Conservation (phyloP, 2,797 vertebrate species). For the Crocodylus rhombifer region DNA sequence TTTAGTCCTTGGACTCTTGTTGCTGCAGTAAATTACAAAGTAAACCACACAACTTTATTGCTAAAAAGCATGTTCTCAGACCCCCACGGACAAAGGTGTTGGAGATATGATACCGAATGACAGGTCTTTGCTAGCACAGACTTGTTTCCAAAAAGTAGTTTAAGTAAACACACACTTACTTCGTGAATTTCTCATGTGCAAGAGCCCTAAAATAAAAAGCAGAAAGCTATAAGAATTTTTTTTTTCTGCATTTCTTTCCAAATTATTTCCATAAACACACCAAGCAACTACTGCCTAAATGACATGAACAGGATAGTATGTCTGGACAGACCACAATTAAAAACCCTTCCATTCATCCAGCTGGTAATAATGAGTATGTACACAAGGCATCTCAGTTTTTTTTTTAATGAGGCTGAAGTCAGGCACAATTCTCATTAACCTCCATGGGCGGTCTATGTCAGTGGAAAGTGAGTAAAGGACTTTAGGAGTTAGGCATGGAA, state of each 20-base stretch:
- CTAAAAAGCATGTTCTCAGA: slow-evolving; percentile 37
- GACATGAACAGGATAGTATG: neutral
- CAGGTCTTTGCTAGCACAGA: slow-evolving; percentile 19
- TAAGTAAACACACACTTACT: slow-evolving; percentile 87
- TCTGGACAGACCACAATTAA: neutral
- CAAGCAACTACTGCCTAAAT: neutral
- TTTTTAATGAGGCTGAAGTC: neutral
- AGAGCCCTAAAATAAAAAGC: slow-evolving; percentile 88
- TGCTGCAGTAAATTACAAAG: slow-evolving; percentile 27
- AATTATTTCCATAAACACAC: neutral
- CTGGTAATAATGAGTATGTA: rapidly evolving
- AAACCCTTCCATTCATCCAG: neutral
- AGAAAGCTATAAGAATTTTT: slow-evolving; percentile 21
- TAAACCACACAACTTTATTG: slow-evolving; percentile 26
- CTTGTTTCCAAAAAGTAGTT: slow-evolving; percentile 1
- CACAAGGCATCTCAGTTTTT: neutral
- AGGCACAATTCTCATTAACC: neutral
- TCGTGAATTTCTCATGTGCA: slow-evolving; percentile 98
- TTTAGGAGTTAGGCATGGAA: neutral
- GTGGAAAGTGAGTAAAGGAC: slow-evolving; percentile 22
- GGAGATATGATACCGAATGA: slow-evolving; percentile 21
- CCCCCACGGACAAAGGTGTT: slow-evolving; percentile 1
- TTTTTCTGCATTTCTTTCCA: neutral
- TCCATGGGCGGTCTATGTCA: neutral
- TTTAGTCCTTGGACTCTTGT: slow-evolving; percentile 41